Evolutionary conservation across 2,113 vertebrate genomes (phyloP).

Genomic region (Cyprinodon brontotheroides): DNA sequence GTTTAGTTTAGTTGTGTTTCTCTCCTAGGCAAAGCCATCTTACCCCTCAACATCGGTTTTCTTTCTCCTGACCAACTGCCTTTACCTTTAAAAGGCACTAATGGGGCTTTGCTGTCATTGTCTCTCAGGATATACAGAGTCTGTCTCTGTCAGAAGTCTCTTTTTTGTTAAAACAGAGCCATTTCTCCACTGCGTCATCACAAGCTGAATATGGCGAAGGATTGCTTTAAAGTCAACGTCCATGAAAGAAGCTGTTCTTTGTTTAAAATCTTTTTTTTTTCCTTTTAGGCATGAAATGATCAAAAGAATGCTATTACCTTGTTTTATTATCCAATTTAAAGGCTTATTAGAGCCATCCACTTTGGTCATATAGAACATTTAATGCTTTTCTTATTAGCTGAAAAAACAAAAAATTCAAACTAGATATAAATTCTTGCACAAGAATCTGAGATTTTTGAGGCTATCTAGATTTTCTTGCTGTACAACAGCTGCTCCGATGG

Average conservation of each 20-base stretch:
- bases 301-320: background rate
- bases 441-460: conserved; percentile 43
- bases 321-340: background rate
- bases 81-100: background rate
- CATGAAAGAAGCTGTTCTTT: background rate
- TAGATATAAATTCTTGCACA: background rate
- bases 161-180: background rate
- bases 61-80: background rate
- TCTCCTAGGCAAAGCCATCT: background rate
- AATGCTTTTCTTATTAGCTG: background rate
- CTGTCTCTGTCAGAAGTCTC: background rate
- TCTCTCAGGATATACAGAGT: background rate
- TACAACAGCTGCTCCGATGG: conserved; percentile 59
- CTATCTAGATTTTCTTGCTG: conserved; percentile 46
- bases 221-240: background rate
- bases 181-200: background rate
- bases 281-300: background rate
- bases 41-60: background rate
- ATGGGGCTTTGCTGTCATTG: background rate
- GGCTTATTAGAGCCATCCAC: background rate
- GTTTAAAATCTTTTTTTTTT: background rate
- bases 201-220: background rate
- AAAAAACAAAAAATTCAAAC: no score
- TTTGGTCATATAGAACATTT: no score
- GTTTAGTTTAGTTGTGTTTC: background rate